Evolutionary conservation across 2,113 vertebrate genomes (phyloP).

Genomic region (Nasalis larvatus): DNA sequence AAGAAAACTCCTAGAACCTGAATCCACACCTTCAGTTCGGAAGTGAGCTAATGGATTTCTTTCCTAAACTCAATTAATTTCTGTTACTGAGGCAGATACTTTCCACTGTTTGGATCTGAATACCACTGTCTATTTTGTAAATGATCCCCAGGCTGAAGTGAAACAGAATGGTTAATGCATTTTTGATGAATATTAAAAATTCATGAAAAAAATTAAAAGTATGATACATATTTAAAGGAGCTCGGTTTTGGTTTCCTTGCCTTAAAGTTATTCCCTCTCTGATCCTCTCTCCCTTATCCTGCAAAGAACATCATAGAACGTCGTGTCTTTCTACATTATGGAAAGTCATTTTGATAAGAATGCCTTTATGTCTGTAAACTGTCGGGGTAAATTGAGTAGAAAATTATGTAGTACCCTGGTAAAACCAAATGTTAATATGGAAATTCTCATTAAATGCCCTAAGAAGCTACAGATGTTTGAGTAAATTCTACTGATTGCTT

Average conservation of each 20-base stretch:
- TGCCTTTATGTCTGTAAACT: slow-evolving; percentile 60
- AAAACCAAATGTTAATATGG: slow-evolving; percentile 67
- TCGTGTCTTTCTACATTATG: slow-evolving; percentile 51
- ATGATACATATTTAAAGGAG: slow-evolving; percentile 64
- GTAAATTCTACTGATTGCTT: slow-evolving; percentile 68
- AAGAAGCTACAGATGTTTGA: slow-evolving; percentile 72
- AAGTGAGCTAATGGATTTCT: slow-evolving; percentile 1
- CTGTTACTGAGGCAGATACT: slow-evolving; percentile 21
- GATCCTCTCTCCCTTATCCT: slow-evolving; percentile 10
- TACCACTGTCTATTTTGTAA: slow-evolving; percentile 70
- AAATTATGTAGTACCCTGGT: slow-evolving; percentile 66
- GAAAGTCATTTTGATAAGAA: slow-evolving; percentile 71
- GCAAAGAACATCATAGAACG: slow-evolving; percentile 60
- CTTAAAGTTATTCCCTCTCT: slow-evolving; percentile 46
- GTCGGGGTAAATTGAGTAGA: slow-evolving; percentile 74
- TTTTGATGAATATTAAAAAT: slow-evolving; percentile 82
- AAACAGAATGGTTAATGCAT: slow-evolving; percentile 79
- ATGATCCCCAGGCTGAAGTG: slow-evolving; percentile 73
- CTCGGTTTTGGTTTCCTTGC: background rate
- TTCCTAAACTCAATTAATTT: slow-evolving; percentile 47
- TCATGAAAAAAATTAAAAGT: slow-evolving; percentile 68
- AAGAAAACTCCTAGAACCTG: background rate
- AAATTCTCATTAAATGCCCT: slow-evolving; percentile 71
- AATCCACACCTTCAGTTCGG: background rate
- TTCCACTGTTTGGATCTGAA: slow-evolving; percentile 67